Conservation (phyloP, 2,888 invertebrate species). For the Drosophila kanekoi region DNA sequence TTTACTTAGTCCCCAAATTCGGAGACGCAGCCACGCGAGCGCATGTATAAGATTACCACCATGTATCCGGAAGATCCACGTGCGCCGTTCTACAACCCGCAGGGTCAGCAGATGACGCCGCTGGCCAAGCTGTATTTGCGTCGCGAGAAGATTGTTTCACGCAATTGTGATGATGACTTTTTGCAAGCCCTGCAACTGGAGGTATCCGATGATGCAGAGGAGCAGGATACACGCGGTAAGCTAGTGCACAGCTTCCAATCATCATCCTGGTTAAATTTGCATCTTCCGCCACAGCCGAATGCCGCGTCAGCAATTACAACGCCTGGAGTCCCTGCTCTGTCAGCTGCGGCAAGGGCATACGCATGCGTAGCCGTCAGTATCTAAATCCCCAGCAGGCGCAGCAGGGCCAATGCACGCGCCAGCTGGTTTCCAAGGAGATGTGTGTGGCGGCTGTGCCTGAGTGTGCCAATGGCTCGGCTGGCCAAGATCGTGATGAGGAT, state of each 20-base stretch:
- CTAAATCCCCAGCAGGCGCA: constrained; percentile 89
- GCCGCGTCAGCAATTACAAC: constrained; percentile 91
- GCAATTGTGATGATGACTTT: constrained; percentile 90
- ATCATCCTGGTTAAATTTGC: neutral
- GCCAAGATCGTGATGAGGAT: constrained; percentile 80
- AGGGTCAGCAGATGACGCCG: constrained; percentile 90
- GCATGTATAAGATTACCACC: constrained; percentile 95
- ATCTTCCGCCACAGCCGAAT: constrained; percentile 88
- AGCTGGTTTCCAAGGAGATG: constrained; percentile 95
- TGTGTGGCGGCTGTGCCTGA: constrained; percentile 92
- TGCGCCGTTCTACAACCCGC: constrained; percentile 95
- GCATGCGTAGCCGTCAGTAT: constrained; percentile 92
- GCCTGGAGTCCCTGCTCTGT: constrained; percentile 93
- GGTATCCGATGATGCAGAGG: constrained; percentile 89
- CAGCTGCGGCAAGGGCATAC: constrained; percentile 94
- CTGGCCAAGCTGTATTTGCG: constrained; percentile 93
- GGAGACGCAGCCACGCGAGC: constrained; percentile 91
- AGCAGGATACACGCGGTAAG: constrained; percentile 88
- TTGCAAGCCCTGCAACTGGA: constrained; percentile 87
- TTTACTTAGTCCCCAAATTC: constrained; percentile 90
- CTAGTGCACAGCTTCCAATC: no score
- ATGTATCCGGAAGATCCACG: constrained; percentile 95
- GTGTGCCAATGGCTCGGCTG: constrained; percentile 88
- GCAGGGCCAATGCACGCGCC: constrained; percentile 89
- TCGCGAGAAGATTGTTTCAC: constrained; percentile 90